These are phyloP conservation scores for Epistrophe grossulariae DNA, from an alignment of 2,888 invertebrate species.

Conservation along the genomic window DNA sequence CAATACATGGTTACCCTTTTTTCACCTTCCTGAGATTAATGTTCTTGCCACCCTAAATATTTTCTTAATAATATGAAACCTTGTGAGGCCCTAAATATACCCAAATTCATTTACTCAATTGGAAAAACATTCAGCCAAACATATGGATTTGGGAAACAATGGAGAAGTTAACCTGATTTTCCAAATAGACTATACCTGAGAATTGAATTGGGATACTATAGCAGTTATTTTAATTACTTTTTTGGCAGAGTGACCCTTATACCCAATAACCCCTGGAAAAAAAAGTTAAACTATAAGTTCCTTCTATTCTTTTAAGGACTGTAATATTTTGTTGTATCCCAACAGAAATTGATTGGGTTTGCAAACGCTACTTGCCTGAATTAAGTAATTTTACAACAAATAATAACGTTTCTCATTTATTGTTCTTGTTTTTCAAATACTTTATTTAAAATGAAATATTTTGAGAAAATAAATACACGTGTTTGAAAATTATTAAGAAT, in stretches of 20 bases:
- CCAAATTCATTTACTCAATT: constrained; percentile 16
- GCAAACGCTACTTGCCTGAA: not conserved
- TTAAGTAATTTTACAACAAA: too few relatives aligned
- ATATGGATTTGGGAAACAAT: not conserved
- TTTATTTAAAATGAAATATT: too few relatives aligned
- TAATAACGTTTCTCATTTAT: too few relatives aligned
- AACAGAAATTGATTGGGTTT: not conserved
- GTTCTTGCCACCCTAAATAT: constrained; percentile 43
- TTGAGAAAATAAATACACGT: too few relatives aligned
- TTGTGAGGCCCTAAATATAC: not conserved
- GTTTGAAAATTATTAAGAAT: too few relatives aligned
- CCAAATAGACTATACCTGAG: not conserved
- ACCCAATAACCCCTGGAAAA: not conserved
- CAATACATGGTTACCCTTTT: not conserved
- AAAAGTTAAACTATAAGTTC: not conserved
- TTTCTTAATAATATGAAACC: not conserved
- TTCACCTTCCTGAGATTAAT: constrained; percentile 55
- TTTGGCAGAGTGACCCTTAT: not conserved
- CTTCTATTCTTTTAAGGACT: not conserved
- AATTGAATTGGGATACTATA: constrained; percentile 1
- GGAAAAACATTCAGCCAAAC: not conserved
- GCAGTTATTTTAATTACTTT: constrained; percentile 10
- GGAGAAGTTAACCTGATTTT: not conserved
- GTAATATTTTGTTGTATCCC: not conserved
- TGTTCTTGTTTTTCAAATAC: too few relatives aligned